A percentile compares a stretch with the other conserved stretches of the same genome.
Evolutionary conservation across 2,113 vertebrate genomes (phyloP).

Genomic region (Channa maculata): DNA sequence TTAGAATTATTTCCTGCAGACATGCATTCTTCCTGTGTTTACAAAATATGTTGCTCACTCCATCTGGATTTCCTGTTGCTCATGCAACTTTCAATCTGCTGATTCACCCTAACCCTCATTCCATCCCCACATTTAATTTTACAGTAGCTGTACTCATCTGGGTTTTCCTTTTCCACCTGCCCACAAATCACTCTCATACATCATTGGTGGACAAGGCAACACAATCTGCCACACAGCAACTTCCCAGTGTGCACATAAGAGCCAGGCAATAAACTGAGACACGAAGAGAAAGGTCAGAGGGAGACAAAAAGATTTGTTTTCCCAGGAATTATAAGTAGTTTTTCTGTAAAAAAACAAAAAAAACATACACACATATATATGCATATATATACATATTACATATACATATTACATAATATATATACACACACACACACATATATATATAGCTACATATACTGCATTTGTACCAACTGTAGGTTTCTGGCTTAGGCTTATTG

Average conservation of each 20-base stretch:
- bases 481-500: background rate
- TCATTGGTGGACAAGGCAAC: slow-evolving; percentile 62
- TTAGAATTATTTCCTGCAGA: slow-evolving; percentile 5
- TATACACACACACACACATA: too few relatives aligned
- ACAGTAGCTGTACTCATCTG: slow-evolving; percentile 14
- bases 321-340: slow-evolving; percentile 9
- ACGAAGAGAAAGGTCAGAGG: slow-evolving; percentile 10
- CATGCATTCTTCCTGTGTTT: slow-evolving; percentile 10
- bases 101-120: slow-evolving; percentile 19
- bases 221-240: slow-evolving; percentile 50
- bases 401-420: too few relatives aligned
- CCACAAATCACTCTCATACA: slow-evolving; percentile 71
- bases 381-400: too few relatives aligned
- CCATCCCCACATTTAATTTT: slow-evolving; percentile 52
- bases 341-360: slow-evolving; percentile 27
- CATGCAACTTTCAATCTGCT: slow-evolving; percentile 6
- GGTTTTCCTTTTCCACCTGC: slow-evolving; percentile 56
- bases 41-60: slow-evolving; percentile 1
- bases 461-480: background rate
- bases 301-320: slow-evolving; percentile 25
- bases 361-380: too few relatives aligned
- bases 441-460: too few relatives aligned
- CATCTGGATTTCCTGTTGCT: slow-evolving; percentile 20
- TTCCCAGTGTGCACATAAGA: slow-evolving; percentile 35
- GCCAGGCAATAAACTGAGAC: slow-evolving; percentile 37